These are phyloP conservation scores for Microctonus aethiopoides DNA, from an alignment of 2,888 invertebrate genomes.

Conservation along the genomic window DNA sequence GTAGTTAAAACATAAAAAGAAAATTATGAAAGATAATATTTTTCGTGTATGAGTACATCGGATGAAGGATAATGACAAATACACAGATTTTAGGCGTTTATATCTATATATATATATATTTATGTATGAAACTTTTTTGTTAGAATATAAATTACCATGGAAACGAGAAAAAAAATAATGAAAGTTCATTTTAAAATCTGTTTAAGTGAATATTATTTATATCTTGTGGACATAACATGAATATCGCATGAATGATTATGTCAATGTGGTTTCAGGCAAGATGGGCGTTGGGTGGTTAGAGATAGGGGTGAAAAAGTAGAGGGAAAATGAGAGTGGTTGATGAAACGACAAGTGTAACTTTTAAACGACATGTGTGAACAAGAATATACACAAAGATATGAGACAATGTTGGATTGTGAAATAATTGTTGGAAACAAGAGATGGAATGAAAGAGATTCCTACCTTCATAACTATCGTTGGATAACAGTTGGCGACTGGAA, in stretches of 20 bases:
- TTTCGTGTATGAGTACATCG: not conserved
- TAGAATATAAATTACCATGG: constrained; percentile 39
- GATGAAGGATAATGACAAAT: not conserved
- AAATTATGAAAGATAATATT: not conserved
- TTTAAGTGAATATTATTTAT: constrained; percentile 58
- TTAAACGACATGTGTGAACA: no score
- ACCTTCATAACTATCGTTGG: constrained; percentile 33
- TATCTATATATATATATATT: not conserved
- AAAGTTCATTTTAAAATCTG: constrained; percentile 53
- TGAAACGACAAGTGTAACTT: no score
- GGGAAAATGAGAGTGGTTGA: not conserved
- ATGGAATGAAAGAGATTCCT: constrained; percentile 9
- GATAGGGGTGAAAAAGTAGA: constrained; percentile 20
- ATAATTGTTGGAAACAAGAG: not conserved
- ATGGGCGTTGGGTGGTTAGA: no score
- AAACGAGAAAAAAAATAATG: constrained; percentile 52
- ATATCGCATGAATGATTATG: constrained; percentile 54
- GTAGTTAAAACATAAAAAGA: not conserved
- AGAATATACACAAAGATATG: no score
- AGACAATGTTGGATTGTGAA: not conserved
- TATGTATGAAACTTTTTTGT: no score
- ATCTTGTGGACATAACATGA: constrained; percentile 50
- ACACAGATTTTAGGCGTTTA: not conserved
- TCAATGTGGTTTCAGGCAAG: no score
- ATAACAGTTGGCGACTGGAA: constrained; percentile 49